These are phyloP conservation scores for Drosophila testacea DNA, from an alignment of 2,888 invertebrate species.

Conservation along the genomic window DNA sequence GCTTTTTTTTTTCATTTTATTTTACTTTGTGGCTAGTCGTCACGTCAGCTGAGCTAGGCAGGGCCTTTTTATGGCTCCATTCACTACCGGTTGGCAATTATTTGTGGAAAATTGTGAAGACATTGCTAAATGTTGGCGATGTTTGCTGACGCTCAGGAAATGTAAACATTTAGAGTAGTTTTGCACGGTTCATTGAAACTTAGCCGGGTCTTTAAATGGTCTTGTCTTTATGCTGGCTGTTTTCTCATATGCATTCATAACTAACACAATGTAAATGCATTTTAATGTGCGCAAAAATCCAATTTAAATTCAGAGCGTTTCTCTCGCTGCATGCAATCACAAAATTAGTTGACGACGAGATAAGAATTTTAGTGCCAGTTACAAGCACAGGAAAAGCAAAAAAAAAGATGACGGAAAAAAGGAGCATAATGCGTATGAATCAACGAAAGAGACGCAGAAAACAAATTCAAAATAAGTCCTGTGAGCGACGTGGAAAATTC, in stretches of 20 bases:
- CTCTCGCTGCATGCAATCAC: slow-evolving; percentile 71
- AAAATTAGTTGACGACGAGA: slow-evolving; percentile 80
- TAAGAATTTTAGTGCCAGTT: slow-evolving; percentile 72
- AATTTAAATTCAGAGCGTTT: slow-evolving; percentile 84
- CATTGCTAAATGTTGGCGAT: slow-evolving; percentile 74
- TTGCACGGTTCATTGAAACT: slow-evolving; percentile 2
- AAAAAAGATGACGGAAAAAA: neutral
- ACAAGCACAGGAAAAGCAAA: slow-evolving; percentile 19
- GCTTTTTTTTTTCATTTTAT: slow-evolving; percentile 9
- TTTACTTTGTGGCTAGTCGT: slow-evolving; percentile 59
- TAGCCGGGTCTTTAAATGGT: slow-evolving; percentile 21
- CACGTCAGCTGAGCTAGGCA: slow-evolving; percentile 64
- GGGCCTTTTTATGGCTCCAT: slow-evolving; percentile 65
- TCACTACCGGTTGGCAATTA: slow-evolving; percentile 55
- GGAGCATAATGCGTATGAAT: slow-evolving; percentile 74
- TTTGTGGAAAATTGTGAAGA: slow-evolving; percentile 65
- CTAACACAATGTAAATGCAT: slow-evolving; percentile 78
- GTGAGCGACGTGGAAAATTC: slow-evolving; percentile 78
- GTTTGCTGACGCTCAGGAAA: slow-evolving; percentile 78
- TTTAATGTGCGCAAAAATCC: slow-evolving; percentile 83
- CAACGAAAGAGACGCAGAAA: slow-evolving; percentile 66
- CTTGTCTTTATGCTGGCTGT: neutral
- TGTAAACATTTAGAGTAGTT: slow-evolving; percentile 76
- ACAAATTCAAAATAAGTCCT: slow-evolving; percentile 78
- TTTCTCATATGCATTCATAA: slow-evolving; percentile 78